Percentiles rank a stretch among this genome's conserved stretches.
Conservation (phyloP, 2,113 vertebrate genomes). For the Spea bombifrons region DNA sequence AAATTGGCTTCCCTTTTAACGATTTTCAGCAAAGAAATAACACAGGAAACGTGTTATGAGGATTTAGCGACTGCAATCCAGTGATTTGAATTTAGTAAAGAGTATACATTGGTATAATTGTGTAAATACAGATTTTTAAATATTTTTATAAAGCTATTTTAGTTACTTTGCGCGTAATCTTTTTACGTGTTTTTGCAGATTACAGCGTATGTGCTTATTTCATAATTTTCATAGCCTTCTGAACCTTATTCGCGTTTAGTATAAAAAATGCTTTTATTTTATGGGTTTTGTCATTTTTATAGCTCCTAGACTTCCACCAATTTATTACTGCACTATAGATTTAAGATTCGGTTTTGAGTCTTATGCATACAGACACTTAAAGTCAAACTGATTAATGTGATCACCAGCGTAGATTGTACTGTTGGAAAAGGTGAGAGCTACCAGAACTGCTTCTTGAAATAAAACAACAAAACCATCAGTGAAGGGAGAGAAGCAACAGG, state of each 20-base stretch:
- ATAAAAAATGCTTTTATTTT: background rate
- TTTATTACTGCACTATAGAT: background rate
- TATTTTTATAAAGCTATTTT: background rate
- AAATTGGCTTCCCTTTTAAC: no score
- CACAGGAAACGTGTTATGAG: no score
- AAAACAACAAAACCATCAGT: background rate
- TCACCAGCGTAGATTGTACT: background rate
- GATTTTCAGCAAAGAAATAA: no score
- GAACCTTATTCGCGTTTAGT: background rate
- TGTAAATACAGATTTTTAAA: no score
- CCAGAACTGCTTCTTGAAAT: background rate
- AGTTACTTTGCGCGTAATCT: background rate
- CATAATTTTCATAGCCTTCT: background rate
- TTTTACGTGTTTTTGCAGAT: background rate
- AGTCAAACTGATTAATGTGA: background rate
- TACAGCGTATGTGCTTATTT: background rate
- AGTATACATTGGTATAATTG: no score
- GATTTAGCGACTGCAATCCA: no score
- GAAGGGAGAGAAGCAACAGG: background rate
- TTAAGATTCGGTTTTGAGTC: background rate
- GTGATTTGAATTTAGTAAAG: no score
- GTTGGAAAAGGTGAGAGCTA: background rate
- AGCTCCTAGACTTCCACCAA: background rate
- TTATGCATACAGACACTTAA: background rate
- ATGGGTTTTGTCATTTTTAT: background rate